These are phyloP conservation scores for Ormyrus nitidulus DNA, from an alignment of 2,888 invertebrate species.

Conservation along the genomic window DNA sequence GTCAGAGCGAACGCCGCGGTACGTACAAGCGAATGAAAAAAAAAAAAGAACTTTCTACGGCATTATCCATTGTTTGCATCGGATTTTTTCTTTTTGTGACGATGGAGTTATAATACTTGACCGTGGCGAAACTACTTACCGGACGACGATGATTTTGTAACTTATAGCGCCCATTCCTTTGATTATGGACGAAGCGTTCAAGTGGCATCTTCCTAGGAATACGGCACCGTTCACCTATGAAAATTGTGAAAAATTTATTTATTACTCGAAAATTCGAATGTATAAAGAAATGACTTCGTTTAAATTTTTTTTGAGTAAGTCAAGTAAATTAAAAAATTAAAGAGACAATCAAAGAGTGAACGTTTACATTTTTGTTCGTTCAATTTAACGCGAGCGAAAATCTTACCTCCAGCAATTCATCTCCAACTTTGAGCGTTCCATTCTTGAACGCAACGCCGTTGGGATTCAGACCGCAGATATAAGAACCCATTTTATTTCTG, in stretches of 20 bases:
- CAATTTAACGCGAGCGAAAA: not conserved
- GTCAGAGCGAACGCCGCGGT: not conserved
- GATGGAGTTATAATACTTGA: not conserved
- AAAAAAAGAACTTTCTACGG: slow-evolving; percentile 33
- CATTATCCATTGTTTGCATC: not conserved
- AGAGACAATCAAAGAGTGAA: no score
- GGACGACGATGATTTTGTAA: slow-evolving; percentile 90
- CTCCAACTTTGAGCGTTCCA: slow-evolving; percentile 90
- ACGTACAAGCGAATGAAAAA: not conserved
- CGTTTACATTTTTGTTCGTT: not conserved
- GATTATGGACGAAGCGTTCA: slow-evolving; percentile 97
- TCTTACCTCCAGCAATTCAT: slow-evolving; percentile 93
- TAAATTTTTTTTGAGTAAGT: slow-evolving; percentile 6
- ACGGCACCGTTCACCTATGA: slow-evolving; percentile 94
- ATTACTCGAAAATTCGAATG: not conserved
- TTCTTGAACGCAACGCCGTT: slow-evolving; percentile 87
- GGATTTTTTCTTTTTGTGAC: not conserved
- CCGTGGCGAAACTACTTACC: slow-evolving; percentile 77
- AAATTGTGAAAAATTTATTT: slow-evolving; percentile 62
- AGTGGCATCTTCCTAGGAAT: slow-evolving; percentile 94
- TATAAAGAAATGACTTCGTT: not conserved
- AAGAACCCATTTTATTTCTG: slow-evolving; percentile 95
- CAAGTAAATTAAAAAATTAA: no score
- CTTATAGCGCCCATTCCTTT: slow-evolving; percentile 89
- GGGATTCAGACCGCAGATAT: slow-evolving; percentile 96